Evolutionary conservation across 35 echinoderm and acorn worm species (phyloP).

Genomic region (Hemicentrotus pulcherrimus): DNA sequence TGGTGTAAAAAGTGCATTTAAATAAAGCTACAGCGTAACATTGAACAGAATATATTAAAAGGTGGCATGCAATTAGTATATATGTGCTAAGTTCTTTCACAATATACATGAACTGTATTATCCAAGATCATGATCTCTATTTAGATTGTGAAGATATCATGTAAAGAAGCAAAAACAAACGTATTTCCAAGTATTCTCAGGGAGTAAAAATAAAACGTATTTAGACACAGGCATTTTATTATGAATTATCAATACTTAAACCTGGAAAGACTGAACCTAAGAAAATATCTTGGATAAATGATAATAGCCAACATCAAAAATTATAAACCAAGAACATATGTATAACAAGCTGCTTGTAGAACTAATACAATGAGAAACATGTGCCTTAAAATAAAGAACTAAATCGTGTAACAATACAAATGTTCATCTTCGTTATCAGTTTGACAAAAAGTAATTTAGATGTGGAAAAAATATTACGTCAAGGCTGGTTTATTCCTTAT

Average conservation of each 20-base stretch:
- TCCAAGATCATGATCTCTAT: not conserved
- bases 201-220: not conserved
- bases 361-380: too few relatives aligned
- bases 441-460: too few relatives aligned
- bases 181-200: not conserved
- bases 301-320: too few relatives aligned
- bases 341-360: too few relatives aligned
- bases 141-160: not conserved
- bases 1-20: not conserved
- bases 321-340: too few relatives aligned
- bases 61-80: not conserved
- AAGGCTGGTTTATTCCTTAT: too few relatives aligned
- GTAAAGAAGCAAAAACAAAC: not conserved
- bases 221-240: not conserved
- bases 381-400: too few relatives aligned
- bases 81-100: not conserved
- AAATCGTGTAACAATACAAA: too few relatives aligned
- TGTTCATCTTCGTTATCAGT: too few relatives aligned
- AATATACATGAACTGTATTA: not conserved
- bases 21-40: not conserved
- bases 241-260: not conserved
- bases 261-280: not conserved
- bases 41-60: not conserved
- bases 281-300: not conserved
- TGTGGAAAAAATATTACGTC: too few relatives aligned